phyloP scores from a whole-genome alignment of 1,140 invertebrate genomes.

The Drosophila santomea region DNA sequence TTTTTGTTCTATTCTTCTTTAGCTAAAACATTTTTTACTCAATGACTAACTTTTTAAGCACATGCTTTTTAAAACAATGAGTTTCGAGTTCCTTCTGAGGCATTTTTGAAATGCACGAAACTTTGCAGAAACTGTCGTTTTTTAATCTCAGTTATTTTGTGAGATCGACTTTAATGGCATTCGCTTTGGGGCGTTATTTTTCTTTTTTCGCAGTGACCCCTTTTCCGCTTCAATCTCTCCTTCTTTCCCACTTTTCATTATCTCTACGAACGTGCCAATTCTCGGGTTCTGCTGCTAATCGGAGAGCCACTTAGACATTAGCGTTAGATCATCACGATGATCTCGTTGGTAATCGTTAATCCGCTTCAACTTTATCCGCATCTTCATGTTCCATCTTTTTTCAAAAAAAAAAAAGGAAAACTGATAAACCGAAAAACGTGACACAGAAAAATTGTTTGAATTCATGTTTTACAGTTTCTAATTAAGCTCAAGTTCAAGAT shows the following conservation, averaged over 20 bases:
- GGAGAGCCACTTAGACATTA: constrained; percentile 30
- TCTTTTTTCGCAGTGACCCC: constrained; percentile 10
- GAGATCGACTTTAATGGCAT: neutral
- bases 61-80: neutral
- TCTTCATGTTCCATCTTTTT: constrained; percentile 10
- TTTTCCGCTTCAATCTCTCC: neutral
- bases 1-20: too few relatives aligned
- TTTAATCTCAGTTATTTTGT: constrained; percentile 6
- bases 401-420: constrained; percentile 15
- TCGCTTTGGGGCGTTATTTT: neutral
- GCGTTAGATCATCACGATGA: constrained; percentile 39
- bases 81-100: neutral
- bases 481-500: constrained; percentile 42
- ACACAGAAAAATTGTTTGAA: constrained; percentile 26
- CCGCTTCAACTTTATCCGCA: constrained; percentile 10
- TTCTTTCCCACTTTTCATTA: neutral
- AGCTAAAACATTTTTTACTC: too few relatives aligned
- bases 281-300: constrained; percentile 35
- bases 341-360: constrained; percentile 17
- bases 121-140: neutral
- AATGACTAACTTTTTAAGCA: neutral
- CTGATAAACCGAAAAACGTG: constrained; percentile 39
- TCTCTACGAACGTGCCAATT: constrained; percentile 33
- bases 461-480: constrained; percentile 36
- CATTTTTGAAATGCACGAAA: constrained; percentile 3